Base-by-base conservation (phyloP, 2,888 invertebrate species). In the Calameuta pallipes region DNA sequence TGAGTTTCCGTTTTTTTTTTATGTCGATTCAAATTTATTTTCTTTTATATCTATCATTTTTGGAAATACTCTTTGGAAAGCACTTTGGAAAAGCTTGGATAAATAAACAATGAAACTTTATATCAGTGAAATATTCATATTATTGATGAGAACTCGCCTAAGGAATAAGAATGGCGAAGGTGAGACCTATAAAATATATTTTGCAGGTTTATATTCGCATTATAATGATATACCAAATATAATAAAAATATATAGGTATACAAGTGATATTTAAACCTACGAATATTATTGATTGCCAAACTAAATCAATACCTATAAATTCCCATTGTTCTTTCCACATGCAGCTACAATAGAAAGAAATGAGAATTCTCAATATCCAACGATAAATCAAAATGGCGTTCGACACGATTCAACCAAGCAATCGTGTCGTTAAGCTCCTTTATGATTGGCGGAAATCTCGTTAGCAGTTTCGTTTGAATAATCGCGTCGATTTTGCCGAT, bases 401-500 rank as follows among this genome's bases (percentile, higher is more conserved):
- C 9, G 6, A 23, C 56, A 56, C 56, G 56, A 56, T 56, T 56
- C 23, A 1, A 23, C 56, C 56, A 6, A 56, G 56, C 23, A 56
- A 56, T 56, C 56, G 56, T 15, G 6, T 56, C 56, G 56, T 56
- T 56, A 56, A 56, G 56, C 56, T 9, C 9, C 2, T 56, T 9
- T 2, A 23, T 90, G 90, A 90, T 90, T 89, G 90, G 84, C 86
- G 88, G 85, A 85, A 90, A 90, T 90, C 90, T 89, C 86, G 90
- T 90, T 90, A 90, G 86, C 85, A 88, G 86, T 89, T 88, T 88
- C 90, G 89, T 90, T 90, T 90, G 90, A 90, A 90, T 89, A 90
- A 90, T 90, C 89, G 87, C 85, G 83, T 85, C 85, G 86, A 85
- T 84, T 56, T 88, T 85, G 85, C 79, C 88, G 89, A 90, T 90